Evolutionary conservation across 1,140 invertebrate species (phyloP).

Genomic region (Aphelenchoides fujianensis): DNA sequence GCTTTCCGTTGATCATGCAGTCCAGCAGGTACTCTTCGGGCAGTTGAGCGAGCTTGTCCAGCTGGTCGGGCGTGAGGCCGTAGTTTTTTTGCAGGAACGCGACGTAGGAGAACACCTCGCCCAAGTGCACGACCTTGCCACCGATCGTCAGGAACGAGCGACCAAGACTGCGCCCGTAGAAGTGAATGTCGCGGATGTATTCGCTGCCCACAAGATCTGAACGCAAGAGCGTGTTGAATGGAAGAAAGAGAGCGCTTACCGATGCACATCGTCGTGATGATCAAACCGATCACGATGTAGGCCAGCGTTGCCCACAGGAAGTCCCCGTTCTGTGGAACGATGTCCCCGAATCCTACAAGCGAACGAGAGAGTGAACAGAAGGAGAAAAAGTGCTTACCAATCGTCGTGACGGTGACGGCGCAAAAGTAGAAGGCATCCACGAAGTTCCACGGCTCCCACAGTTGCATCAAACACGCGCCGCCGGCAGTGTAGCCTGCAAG

Average conservation of each 20-base stretch:
- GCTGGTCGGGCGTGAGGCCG: conserved; percentile 59
- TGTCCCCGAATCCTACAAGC: conserved; percentile 58
- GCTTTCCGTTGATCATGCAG: conserved; percentile 59
- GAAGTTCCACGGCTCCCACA: conserved; percentile 62
- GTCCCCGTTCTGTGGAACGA: conserved; percentile 59
- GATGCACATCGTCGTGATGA: conserved; percentile 62
- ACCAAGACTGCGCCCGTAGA: conserved; percentile 58
- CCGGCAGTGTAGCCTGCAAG: conserved; percentile 62
- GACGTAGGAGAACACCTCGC: conserved; percentile 61
- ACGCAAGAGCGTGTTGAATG: conserved; percentile 1
- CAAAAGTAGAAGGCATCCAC: conserved; percentile 62
- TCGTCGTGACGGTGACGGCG: conserved; percentile 62
- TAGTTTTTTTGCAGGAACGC: conserved; percentile 63
- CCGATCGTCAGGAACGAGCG: conserved; percentile 60
- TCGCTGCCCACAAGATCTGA: conserved; percentile 61
- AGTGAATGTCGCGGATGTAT: conserved; percentile 62
- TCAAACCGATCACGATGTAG: conserved; percentile 60
- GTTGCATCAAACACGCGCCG: conserved; percentile 61
- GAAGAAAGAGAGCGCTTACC: conserved; percentile 35
- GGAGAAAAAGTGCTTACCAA: conserved; percentile 46
- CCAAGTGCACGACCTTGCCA: conserved; percentile 62
- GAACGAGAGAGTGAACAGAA: conserved; percentile 8
- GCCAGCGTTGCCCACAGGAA: conserved; percentile 57
- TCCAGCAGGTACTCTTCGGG: conserved; percentile 56
- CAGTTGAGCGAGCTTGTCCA: conserved; percentile 47